Conservation (phyloP, 2,888 invertebrate species). For the Rhopalosiphum nymphaeae region DNA sequence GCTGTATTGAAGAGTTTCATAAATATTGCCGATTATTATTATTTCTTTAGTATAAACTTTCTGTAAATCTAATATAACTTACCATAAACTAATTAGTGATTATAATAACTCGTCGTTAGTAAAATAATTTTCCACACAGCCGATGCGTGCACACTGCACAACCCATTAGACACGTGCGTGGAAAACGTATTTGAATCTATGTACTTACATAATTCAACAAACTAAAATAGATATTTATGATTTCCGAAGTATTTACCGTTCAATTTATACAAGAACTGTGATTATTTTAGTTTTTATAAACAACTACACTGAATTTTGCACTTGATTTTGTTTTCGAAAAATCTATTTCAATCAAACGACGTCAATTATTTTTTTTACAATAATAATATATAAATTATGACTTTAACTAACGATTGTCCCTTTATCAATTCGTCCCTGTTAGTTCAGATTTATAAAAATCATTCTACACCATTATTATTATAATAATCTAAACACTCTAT, state of each 20-base stretch:
- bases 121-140: background rate
- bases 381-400: conserved; percentile 13
- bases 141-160: background rate
- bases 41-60: background rate
- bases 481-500: background rate
- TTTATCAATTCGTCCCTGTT: background rate
- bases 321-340: background rate
- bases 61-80: background rate
- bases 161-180: background rate
- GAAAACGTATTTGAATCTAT: background rate
- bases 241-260: background rate
- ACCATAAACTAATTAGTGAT: background rate
- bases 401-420: background rate
- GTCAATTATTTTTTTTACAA: background rate
- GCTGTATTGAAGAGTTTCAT: background rate
- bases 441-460: conserved; percentile 2
- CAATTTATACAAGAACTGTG: background rate
- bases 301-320: background rate
- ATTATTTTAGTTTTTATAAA: background rate
- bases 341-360: background rate
- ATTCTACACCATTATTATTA: conserved; percentile 4
- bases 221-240: background rate
- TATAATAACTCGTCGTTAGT: background rate
- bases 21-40: background rate
- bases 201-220: background rate